These are phyloP conservation scores for Clarias macrocephalus DNA, from an alignment of 2,113 vertebrate species.

Conservation along the genomic window DNA sequence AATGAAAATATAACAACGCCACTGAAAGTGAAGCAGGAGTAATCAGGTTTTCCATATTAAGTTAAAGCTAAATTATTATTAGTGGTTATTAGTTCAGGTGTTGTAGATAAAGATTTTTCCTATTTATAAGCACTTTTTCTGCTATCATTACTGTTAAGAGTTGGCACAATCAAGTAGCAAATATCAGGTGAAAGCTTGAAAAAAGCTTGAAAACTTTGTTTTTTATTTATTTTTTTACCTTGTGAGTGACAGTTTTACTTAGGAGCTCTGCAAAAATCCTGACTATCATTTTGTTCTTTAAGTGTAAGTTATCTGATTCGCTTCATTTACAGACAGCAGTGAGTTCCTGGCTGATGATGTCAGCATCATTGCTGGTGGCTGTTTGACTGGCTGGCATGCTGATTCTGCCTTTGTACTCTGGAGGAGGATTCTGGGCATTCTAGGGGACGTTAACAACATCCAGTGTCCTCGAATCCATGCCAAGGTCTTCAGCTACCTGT, in stretches of 20 bases:
- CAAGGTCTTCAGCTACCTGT: conserved; percentile 89
- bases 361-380: conserved; percentile 96
- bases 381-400: conserved; percentile 90
- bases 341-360: conserved; percentile 92
- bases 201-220: background rate
- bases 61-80: background rate
- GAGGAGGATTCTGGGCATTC: conserved; percentile 93
- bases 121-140: background rate
- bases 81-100: background rate
- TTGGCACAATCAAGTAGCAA: background rate
- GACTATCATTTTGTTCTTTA: background rate
- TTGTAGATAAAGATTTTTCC: background rate
- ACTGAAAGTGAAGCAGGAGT: background rate
- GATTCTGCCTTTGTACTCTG: conserved; percentile 95
- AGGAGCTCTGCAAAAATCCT: background rate
- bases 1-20: background rate
- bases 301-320: background rate
- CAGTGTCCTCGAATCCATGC: conserved; percentile 90
- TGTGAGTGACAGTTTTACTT: background rate
- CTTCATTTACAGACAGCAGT: conserved; percentile 81
- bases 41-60: background rate
- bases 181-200: background rate
- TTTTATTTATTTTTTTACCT: background rate
- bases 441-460: conserved; percentile 95
- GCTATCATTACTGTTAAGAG: background rate